Evolutionary conservation across 30 jellyfish, hydroid and myxozoan species (phyloP).

Genomic region (Turritopsis dohrnii): DNA sequence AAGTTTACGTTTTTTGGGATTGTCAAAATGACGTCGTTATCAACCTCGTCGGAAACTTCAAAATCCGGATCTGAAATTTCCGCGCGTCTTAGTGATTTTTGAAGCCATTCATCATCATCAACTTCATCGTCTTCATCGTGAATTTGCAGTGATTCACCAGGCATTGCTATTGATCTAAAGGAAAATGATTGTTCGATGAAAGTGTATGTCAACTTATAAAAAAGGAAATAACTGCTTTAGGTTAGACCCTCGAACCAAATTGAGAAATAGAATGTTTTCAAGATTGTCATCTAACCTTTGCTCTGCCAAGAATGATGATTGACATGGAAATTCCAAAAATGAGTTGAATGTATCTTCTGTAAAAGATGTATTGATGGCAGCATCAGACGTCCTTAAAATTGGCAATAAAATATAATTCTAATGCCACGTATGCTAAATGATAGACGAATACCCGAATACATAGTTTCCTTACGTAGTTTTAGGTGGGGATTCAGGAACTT

Average conservation of each 20-base stretch:
- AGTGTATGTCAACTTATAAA: background rate
- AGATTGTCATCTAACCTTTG: background rate
- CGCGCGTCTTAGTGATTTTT: background rate
- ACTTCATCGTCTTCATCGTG: background rate
- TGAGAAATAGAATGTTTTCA: background rate
- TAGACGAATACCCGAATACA: background rate
- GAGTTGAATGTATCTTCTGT: background rate
- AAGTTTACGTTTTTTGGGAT: background rate
- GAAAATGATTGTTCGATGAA: background rate
- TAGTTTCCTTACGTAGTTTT: background rate
- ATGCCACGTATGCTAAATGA: background rate
- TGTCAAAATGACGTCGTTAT: background rate
- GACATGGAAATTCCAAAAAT: background rate
- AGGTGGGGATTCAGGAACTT: background rate
- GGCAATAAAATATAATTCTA: background rate
- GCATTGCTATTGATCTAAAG: background rate
- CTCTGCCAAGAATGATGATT: background rate
- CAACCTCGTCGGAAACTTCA: background rate
- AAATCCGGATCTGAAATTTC: background rate
- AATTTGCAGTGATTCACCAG: background rate
- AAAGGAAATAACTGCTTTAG: too few relatives aligned
- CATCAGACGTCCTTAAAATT: background rate
- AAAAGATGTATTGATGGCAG: background rate
- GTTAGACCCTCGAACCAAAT: too few relatives aligned
- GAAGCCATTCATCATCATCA: background rate